Evolutionary conservation across 2,797 vertebrate genomes (phyloP).

Genomic region (Pseudopleuronectes americanus): DNA sequence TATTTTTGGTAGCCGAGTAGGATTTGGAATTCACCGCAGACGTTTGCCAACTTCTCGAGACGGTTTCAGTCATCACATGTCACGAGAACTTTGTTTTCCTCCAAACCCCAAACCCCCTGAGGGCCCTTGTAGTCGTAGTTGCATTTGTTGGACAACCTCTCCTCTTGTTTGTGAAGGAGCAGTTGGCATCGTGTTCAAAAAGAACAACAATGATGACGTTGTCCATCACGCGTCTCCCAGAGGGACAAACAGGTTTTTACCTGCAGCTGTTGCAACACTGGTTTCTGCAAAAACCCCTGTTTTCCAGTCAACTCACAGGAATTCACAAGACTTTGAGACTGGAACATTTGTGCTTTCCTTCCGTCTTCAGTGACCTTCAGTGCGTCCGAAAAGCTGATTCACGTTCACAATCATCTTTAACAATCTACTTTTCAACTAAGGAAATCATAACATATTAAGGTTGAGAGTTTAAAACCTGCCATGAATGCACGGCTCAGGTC

Average conservation of each 20-base stretch:
- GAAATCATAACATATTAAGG: too few species aligned
- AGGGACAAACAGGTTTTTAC: conserved; percentile 23
- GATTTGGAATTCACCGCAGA: conserved; percentile 18
- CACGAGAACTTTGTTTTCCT: not conserved
- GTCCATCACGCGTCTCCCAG: too few species aligned
- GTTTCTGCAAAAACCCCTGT: not conserved
- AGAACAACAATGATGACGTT: not conserved
- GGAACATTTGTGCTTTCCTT: not conserved
- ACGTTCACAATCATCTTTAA: not conserved
- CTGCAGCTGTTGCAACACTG: not conserved
- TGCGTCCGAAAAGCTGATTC: not conserved
- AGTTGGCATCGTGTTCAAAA: too few species aligned
- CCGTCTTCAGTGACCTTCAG: not conserved
- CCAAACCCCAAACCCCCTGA: not conserved
- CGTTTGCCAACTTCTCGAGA: not conserved
- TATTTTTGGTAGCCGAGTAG: conserved; percentile 15
- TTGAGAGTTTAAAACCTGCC: too few species aligned
- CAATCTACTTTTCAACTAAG: too few species aligned
- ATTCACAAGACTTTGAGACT: not conserved
- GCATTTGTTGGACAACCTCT: not conserved
- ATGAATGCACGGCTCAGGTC: too few species aligned
- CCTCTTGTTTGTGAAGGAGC: not conserved
- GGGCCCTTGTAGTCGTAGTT: not conserved
- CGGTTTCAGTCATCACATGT: not conserved
- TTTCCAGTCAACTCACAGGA: too few species aligned